phyloP scores from a whole-genome alignment of 2,888 invertebrate genomes.

The Empis livida region DNA sequence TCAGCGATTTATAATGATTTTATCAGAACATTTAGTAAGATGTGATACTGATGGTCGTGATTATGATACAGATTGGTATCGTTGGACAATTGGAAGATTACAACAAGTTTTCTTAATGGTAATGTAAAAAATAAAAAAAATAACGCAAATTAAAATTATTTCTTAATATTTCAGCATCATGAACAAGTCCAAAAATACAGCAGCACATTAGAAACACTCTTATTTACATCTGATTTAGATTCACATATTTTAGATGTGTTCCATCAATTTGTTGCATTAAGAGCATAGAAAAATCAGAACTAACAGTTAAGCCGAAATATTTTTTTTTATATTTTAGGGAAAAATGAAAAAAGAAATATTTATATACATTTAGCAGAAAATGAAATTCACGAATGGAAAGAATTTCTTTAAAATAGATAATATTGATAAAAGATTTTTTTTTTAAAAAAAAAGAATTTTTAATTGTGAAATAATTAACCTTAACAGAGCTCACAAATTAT shows the following conservation, averaged over 20 bases:
- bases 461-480: no score
- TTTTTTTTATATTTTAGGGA: no score
- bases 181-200: conserved; percentile 96
- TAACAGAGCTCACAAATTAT: no score
- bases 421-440: no score
- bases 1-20: conserved; percentile 95
- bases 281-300: conserved; percentile 21
- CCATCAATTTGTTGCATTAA: conserved; percentile 89
- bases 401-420: no score
- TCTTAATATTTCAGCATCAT: conserved; percentile 58
- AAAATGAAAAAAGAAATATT: no score
- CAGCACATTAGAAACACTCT: conserved; percentile 82
- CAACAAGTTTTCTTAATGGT: conserved; percentile 91
- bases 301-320: no score
- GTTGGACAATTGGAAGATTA: conserved; percentile 86
- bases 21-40: conserved; percentile 88
- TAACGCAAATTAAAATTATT: no score
- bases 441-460: no score
- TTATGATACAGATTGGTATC: conserved; percentile 91
- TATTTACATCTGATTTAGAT: conserved; percentile 94
- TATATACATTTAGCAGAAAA: no score
- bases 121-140: conserved; percentile 26
- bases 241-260: conserved; percentile 92
- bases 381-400: no score
- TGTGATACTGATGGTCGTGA: conserved; percentile 89